Evolutionary conservation across 1,140 invertebrate species (phyloP).

Genomic region (Globodera rostochiensis): DNA sequence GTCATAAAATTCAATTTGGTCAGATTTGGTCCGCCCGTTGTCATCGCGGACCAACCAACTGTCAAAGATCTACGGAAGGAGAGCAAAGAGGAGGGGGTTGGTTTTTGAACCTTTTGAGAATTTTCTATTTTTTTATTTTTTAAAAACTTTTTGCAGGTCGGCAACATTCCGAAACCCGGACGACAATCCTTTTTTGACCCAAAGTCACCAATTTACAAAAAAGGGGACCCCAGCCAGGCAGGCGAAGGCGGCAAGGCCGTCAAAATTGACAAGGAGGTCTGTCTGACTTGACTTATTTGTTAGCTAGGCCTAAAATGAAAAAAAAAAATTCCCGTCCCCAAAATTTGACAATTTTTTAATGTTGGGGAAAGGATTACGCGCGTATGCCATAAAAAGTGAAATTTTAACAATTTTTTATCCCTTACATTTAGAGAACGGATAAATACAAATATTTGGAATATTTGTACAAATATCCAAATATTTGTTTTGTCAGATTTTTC

Average conservation of each 20-base stretch:
- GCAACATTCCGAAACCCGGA: conserved; percentile 56
- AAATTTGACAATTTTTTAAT: too few species aligned
- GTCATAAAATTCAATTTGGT: too few species aligned
- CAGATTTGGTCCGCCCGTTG: background rate
- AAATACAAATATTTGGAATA: too few species aligned
- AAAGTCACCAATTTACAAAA: conserved; percentile 64
- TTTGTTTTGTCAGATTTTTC: too few species aligned
- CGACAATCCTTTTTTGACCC: conserved; percentile 50
- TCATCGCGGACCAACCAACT: background rate
- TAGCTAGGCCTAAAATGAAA: too few species aligned
- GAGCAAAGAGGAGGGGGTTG: background rate
- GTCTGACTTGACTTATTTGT: too few species aligned
- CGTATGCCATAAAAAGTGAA: too few species aligned
- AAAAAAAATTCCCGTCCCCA: too few species aligned
- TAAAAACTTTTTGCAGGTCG: conserved; percentile 40
- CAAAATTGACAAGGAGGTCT: conserved; percentile 59
- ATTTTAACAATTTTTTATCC: too few species aligned
- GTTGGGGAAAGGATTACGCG: too few species aligned
- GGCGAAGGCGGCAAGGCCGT: conserved; percentile 63
- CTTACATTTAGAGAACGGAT: too few species aligned
- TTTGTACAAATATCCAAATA: too few species aligned
- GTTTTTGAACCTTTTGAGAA: background rate
- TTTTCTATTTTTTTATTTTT: background rate
- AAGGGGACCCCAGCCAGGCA: conserved; percentile 60
- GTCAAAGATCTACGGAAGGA: background rate